Percentiles rank a stretch among this genome's conserved stretches.
These are phyloP conservation scores for Caenorhabditis sp. DNA, from an alignment of 2,888 invertebrate species.

Conservation along the genomic window DNA sequence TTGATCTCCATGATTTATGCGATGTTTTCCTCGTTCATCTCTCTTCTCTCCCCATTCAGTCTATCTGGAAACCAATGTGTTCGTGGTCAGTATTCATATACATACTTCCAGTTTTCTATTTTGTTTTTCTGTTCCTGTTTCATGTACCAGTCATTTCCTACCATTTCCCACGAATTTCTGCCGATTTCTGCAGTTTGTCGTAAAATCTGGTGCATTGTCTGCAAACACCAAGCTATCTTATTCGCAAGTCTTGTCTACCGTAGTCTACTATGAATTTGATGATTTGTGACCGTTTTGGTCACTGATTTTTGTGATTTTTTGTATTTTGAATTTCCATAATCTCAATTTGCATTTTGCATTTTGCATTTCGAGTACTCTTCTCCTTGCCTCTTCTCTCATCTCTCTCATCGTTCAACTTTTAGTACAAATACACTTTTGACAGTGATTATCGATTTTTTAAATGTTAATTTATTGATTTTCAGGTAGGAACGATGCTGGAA, in stretches of 20 bases:
- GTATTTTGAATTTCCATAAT: background rate
- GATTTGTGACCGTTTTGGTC: background rate
- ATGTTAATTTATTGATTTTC: too few relatives aligned
- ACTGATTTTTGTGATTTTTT: background rate
- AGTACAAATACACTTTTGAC: too few relatives aligned
- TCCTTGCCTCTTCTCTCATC: background rate
- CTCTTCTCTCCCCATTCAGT: too few relatives aligned
- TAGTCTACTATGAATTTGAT: background rate
- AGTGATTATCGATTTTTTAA: too few relatives aligned
- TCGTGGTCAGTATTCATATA: too few relatives aligned
- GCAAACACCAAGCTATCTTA: background rate
- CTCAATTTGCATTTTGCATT: background rate
- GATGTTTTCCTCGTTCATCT: too few relatives aligned
- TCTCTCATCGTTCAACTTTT: background rate
- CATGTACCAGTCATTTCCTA: too few relatives aligned
- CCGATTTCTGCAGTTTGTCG: background rate
- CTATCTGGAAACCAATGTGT: constrained; percentile 25
- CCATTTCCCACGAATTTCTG: too few relatives aligned
- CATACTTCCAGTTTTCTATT: background rate
- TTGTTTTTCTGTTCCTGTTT: background rate
- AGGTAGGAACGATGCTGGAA: constrained; percentile 44
- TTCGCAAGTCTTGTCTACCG: background rate
- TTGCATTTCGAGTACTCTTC: background rate
- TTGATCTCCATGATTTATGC: constrained; percentile 52
- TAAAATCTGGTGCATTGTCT: background rate